Conservation (phyloP, 1,140 invertebrate genomes). For the Trichogramma pretiosum region DNA sequence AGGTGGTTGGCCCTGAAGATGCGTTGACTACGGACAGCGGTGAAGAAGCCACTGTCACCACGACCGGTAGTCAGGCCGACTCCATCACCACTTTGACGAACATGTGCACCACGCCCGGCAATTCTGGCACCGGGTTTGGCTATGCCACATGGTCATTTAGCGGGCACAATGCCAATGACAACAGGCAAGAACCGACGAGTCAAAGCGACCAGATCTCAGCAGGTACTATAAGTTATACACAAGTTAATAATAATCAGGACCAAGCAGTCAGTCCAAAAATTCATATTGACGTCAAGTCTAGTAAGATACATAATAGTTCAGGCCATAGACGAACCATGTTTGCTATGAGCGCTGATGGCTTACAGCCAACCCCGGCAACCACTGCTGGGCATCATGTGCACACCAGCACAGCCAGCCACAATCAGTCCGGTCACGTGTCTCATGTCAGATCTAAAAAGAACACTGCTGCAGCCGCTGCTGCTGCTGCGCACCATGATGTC, state of each 20-base stretch:
- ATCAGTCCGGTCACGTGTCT: slow-evolving; percentile 37
- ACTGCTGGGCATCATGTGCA: slow-evolving; percentile 40
- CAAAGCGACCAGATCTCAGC: slow-evolving; percentile 36
- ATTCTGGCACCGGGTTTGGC: slow-evolving; percentile 41
- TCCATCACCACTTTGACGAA: slow-evolving; percentile 37
- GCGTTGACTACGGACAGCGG: slow-evolving; percentile 36
- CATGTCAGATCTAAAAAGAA: slow-evolving; percentile 40
- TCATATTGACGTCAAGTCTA: slow-evolving; percentile 42
- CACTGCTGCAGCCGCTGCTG: slow-evolving; percentile 23
- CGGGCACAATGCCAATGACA: no score
- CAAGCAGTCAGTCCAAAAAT: slow-evolving; percentile 43
- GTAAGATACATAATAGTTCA: slow-evolving; percentile 31
- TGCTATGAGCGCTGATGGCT: slow-evolving; percentile 37
- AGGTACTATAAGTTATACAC: slow-evolving; percentile 40
- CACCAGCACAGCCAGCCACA: slow-evolving; percentile 38
- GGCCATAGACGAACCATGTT: slow-evolving; percentile 38
- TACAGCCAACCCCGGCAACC: slow-evolving; percentile 39
- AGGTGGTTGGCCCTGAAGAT: slow-evolving; percentile 37
- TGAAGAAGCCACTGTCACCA: slow-evolving; percentile 26
- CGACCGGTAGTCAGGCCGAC: slow-evolving; percentile 31
- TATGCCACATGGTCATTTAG: slow-evolving; percentile 42
- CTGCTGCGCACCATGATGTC: no score
- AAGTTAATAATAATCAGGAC: slow-evolving; percentile 43
- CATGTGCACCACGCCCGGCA: slow-evolving; percentile 44
- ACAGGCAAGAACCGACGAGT: no score